These are phyloP conservation scores for Gila orcuttii DNA, from an alignment of 2,113 vertebrate genomes.

Conservation along the genomic window DNA sequence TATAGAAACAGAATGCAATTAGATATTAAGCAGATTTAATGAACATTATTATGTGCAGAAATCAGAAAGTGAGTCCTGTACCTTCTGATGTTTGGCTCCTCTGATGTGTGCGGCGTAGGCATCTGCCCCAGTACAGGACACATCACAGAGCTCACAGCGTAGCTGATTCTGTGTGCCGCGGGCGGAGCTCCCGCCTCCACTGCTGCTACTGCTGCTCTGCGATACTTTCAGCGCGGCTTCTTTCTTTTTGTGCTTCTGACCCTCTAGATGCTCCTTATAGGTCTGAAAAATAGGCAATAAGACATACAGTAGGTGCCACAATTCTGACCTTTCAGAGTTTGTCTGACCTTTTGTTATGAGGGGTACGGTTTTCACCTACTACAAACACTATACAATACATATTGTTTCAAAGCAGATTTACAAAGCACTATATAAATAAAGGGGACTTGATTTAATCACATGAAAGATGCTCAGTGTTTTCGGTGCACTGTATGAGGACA, in stretches of 20 bases:
- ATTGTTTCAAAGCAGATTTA: too few relatives aligned
- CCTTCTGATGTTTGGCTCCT: constrained; percentile 98
- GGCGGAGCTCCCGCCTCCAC: constrained; percentile 77
- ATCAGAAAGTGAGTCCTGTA: constrained; percentile 58
- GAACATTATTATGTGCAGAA: neutral
- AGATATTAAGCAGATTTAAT: neutral
- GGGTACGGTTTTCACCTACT: too few relatives aligned
- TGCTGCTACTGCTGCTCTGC: constrained; percentile 79
- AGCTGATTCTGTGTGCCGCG: constrained; percentile 95
- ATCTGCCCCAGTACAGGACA: constrained; percentile 96
- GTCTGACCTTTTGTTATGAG: neutral
- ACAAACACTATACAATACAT: too few relatives aligned
- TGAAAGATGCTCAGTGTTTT: too few relatives aligned
- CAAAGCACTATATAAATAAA: too few relatives aligned
- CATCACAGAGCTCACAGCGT: constrained; percentile 97
- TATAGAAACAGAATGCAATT: constrained; percentile 57
- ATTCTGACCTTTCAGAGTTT: neutral
- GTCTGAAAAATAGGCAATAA: constrained; percentile 75
- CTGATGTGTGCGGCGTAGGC: constrained; percentile 97
- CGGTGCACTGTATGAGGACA: too few relatives aligned
- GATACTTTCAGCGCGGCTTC: constrained; percentile 94
- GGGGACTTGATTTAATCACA: too few relatives aligned
- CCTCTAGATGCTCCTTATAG: constrained; percentile 97
- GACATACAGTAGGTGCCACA: neutral
- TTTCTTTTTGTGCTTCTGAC: constrained; percentile 99